Base-by-base conservation (phyloP, 2,113 vertebrate species). In the Thunnus maccoyii region DNA sequence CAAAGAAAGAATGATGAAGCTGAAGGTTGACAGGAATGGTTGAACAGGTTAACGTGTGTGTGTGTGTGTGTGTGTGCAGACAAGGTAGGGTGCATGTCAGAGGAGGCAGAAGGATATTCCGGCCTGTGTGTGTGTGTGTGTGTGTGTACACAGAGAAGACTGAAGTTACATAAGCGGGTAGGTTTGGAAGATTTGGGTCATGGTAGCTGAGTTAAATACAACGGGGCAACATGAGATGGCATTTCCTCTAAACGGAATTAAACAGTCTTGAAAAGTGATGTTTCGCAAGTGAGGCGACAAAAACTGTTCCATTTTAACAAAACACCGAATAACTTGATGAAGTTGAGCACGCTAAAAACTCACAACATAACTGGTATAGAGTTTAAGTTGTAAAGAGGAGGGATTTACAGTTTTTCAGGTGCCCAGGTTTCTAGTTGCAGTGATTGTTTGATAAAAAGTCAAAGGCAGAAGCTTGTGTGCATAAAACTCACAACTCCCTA, bases 111-210 rank as follows among this genome's bases (percentile, higher is more conserved):
- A 13, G 67, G 61, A 47, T 67, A 66, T 65, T 85, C 30, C 56
- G 65, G 48, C 63, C 69, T 41, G 36, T 41, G 36, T 41, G 36
- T 67, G 47, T 76, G 20, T 70, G 52, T 72, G 41, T 60, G 72
- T 62, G 77, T 82, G 76, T 78, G 48, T 41, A 91, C 79, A 84
- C 25, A 41, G 78, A 82, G 76, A 87, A 86, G 55, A 90, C 56
- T 65, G 50, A 44, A 22, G 79, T 91, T 88, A 90, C 72, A 48
- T 80, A 93, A 92, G 84, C 48, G n/a, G 54, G 32, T 51, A 86
- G 78, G 87, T 81, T 86, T 84, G 77, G 74, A 84, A 76, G 83
- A 91, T 90, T 83, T 88, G 76, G 86, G 89, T 89, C 86, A 91
- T 27, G 73, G 79, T 73, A 83, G 60, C 82, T 60, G 82, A 90